Conservation (phyloP, 2,113 vertebrate genomes). For the Tricholaema leucomelas region DNA sequence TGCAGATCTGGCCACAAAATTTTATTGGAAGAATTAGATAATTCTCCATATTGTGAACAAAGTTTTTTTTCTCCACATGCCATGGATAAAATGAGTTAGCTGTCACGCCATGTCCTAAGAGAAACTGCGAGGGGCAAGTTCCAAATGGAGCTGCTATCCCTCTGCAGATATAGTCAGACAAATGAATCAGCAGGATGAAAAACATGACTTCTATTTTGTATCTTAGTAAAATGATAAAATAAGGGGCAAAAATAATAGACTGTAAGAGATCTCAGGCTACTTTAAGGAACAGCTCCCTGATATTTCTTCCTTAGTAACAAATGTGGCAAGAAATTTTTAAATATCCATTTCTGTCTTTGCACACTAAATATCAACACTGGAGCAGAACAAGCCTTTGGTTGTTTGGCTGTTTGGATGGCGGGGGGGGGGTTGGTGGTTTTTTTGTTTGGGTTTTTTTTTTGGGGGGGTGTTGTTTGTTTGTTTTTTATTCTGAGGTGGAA, state of each 20-base stretch:
- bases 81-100: not conserved
- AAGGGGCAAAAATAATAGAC: not conserved
- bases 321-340: not conserved
- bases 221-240: not conserved
- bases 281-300: not conserved
- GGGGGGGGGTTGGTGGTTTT: too few species aligned
- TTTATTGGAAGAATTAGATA: not conserved
- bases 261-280: not conserved
- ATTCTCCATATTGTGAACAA: not conserved
- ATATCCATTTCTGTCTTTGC: not conserved
- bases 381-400: not conserved
- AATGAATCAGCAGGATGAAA: not conserved
- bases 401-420: too few species aligned
- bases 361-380: accelerated
- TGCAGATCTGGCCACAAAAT: not conserved
- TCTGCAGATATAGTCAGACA: not conserved
- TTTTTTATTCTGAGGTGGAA: not conserved
- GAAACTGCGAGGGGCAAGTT: not conserved
- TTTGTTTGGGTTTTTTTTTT: too few species aligned
- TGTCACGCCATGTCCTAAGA: not conserved
- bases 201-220: not conserved
- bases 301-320: not conserved
- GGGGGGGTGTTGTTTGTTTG: not conserved
- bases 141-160: not conserved
- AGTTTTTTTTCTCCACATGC: not conserved